Evolutionary conservation across 2,888 invertebrate species (phyloP), one percentile per base, ranked within the genome.

Genomic region (Apantesis nais): DNA sequence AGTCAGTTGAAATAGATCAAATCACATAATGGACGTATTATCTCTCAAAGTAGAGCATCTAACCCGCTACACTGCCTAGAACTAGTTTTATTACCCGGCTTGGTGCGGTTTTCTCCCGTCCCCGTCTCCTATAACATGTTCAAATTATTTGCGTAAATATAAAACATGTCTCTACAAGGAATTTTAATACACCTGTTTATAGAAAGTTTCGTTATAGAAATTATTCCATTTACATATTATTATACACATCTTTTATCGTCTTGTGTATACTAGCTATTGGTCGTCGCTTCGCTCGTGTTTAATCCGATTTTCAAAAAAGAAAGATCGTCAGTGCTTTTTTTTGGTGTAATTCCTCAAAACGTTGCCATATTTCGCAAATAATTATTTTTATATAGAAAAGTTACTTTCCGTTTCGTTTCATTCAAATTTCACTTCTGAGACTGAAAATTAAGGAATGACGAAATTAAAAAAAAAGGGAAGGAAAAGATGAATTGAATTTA

Each of bases 71-170:
- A 72, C 34, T 19, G 9, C 14, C 9, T 48, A 68, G 37, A 70
- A 63, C 65, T 34, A 71, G 75, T 69, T 68, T 41, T 11, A 19
- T 52, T 31, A 61, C 41, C 25, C 68, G 55, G 41, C n/a, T 41
- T n/a, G 22, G 66, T 66, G 69, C 66, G 69, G 72, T 52, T 69
- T 70, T 61, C 67, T 60, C 52, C 66, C 67, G 73, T 73, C 76
- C 66, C 68, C 34, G 34, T 62, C 62, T 48, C 69, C 55, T 66
- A 69, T 73, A 67, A 62, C 52, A 62, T 76, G 63, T 71, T 62
- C 65, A 70, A 74, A 73, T 77, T 77, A 81, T 79, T 79, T 75
- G 70, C 62, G 67, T 72, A 58, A 66, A 72, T 58, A 63, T 62
- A 72, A 61, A 66, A 65, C 62, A 71, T 71, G 16, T 25, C 19